A percentile compares a stretch with the other conserved stretches of the same genome.
Conservation (phyloP, 1,140 invertebrate genomes). For the Ridgeia piscesae region DNA sequence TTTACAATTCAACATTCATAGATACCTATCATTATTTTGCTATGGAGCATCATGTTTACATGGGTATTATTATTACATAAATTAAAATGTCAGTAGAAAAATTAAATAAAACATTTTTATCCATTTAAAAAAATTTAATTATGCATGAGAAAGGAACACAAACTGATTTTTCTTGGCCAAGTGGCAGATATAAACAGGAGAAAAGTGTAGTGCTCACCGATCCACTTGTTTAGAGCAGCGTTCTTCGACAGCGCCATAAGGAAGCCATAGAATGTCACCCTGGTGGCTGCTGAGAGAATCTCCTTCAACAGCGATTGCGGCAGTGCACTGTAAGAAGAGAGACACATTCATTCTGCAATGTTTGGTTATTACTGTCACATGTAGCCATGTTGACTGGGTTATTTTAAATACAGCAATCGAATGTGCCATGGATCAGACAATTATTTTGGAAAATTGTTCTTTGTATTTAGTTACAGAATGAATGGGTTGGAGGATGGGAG, state of each 20-base stretch:
- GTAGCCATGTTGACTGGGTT: neutral
- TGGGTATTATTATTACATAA: neutral
- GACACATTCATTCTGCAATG: neutral
- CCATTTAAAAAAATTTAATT: too few relatives aligned
- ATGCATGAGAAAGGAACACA: too few relatives aligned
- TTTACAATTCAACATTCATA: neutral
- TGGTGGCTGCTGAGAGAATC: slow-evolving; percentile 44
- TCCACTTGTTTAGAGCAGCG: slow-evolving; percentile 49
- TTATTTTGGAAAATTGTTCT: neutral
- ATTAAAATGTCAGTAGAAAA: neutral
- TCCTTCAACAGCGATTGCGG: slow-evolving; percentile 45
- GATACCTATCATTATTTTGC: too few relatives aligned
- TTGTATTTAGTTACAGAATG: neutral
- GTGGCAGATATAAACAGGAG: too few relatives aligned
- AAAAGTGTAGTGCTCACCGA: slow-evolving; percentile 39
- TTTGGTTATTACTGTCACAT: neutral
- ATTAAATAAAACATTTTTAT: neutral
- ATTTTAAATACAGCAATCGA: neutral
- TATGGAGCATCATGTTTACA: neutral
- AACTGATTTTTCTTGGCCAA: too few relatives aligned
- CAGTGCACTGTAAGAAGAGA: slow-evolving; percentile 41
- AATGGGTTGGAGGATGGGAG: neutral
- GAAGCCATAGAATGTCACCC: slow-evolving; percentile 56
- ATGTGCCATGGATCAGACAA: neutral
- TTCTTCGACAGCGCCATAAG: slow-evolving; percentile 52